phyloP scores from a whole-genome alignment of 1,140 invertebrate genomes.

The Drosophila ohnishii region DNA sequence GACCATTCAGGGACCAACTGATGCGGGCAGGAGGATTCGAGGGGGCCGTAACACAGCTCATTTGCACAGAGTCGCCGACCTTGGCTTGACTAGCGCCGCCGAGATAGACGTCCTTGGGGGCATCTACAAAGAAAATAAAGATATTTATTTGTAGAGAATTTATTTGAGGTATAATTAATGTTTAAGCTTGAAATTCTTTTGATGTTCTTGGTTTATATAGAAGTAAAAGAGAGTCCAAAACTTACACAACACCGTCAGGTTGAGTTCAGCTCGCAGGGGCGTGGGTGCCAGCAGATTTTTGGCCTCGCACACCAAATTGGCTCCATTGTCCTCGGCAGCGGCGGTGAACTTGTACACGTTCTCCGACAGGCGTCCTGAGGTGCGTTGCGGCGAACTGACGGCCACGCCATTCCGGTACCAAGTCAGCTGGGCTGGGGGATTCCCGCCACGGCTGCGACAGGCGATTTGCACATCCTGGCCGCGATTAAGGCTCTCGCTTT shows the following conservation, averaged over 20 bases:
- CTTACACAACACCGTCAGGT: constrained; percentile 96
- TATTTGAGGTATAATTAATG: background rate
- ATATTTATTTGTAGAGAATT: background rate
- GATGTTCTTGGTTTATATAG: background rate
- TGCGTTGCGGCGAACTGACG: constrained; percentile 84
- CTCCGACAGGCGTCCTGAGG: constrained; percentile 90
- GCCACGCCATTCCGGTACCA: constrained; percentile 96
- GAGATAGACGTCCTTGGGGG: constrained; percentile 92
- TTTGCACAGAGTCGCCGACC: constrained; percentile 92
- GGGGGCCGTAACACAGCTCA: constrained; percentile 94
- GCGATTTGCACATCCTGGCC: constrained; percentile 94
- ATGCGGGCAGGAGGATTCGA: constrained; percentile 96
- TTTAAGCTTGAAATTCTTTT: background rate
- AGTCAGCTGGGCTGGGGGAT: constrained; percentile 95
- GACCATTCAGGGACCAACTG: constrained; percentile 93
- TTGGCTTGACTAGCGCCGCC: constrained; percentile 92
- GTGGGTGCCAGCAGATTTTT: constrained; percentile 93
- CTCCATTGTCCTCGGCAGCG: constrained; percentile 94
- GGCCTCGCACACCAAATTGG: constrained; percentile 95
- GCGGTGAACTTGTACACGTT: constrained; percentile 94
- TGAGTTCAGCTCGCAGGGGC: constrained; percentile 91
- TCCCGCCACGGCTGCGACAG: constrained; percentile 96
- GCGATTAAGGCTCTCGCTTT: constrained; percentile 92
- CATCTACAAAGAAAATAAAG: constrained; percentile 86
- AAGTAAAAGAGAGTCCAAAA: constrained; percentile 60